Evolutionary conservation across 1,140 invertebrate species (phyloP), one percentile per base, ranked within the genome.

Genomic region (Pogonognathellus flavescens): DNA sequence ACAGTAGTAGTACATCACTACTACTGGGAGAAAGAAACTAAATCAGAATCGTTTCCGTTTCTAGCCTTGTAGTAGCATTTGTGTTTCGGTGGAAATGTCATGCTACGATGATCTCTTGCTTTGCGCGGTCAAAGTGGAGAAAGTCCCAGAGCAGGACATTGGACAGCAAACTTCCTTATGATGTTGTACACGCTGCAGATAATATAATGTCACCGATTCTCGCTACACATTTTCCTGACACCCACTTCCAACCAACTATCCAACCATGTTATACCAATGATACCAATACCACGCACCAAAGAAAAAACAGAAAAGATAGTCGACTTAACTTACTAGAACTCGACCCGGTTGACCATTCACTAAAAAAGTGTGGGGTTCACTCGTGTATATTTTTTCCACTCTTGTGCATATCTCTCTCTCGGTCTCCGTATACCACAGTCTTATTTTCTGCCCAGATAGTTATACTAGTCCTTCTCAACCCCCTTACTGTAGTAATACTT

Each of bases 301-400:
- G n/a, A 57, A 76, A 76, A 76, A 76, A 76, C 41, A 49, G 16
- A 20, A 76, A 49, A 76, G 70, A 76, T 76, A 50, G 70, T 76
- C 22, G 49, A 76, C 31, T 76, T 7, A 50, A 41, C 41, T 7
- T n/a, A 41, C 41, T 41, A 10, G 41, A 49, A 16, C 41, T 50
- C 70, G 41, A 76, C n/a, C 70, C 70, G 70, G 70, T 41, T 76
- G 70, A 76, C 70, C 70, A 76, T 76, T 14, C 70, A 76, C 70
- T 76, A 76, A 76, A 76, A 76, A 76, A 76, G 70, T 49, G 14
- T 11, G 70, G n/a, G 10, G 25, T 49, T 49, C 70, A 25, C 66
- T 76, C 41, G 22, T 50, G n/a, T 14, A 76, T 50, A 16, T 16
- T 76, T 76, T 50, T 76, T 41, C 41, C 70, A 49, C 16, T 8